These are phyloP conservation scores for Girardia tigrina DNA, from an alignment of 2,888 invertebrate genomes.

Conservation along the genomic window DNA sequence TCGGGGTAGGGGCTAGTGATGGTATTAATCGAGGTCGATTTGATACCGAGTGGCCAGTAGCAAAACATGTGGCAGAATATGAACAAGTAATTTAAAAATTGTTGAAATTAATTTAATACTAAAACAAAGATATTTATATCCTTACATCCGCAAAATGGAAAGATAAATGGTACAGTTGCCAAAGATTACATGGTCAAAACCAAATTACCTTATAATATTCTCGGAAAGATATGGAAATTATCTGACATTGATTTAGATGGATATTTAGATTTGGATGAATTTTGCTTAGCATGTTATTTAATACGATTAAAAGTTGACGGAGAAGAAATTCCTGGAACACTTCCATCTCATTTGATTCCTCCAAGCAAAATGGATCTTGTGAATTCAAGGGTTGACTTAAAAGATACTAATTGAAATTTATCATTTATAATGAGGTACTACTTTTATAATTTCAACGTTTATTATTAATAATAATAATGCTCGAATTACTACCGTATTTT, in stretches of 20 bases:
- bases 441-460: no score
- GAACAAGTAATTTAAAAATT: conserved; percentile 57
- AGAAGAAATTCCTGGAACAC: conserved; percentile 37
- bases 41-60: conserved; percentile 80
- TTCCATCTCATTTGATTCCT: conserved; percentile 38
- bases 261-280: conserved; percentile 83
- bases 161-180: conserved; percentile 67
- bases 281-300: conserved; percentile 83
- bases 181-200: conserved; percentile 86
- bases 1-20: conserved; percentile 55
- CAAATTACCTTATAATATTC: conserved; percentile 85
- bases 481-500: no score
- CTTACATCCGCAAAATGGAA: conserved; percentile 30
- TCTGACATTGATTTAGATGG: conserved; percentile 91
- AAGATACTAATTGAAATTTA: no score
- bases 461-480: no score
- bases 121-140: neutral
- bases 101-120: neutral
- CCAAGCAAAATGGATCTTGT: conserved; percentile 35
- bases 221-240: conserved; percentile 89
- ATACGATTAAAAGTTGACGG: conserved; percentile 47
- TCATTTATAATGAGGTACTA: no score
- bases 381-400: neutral
- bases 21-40: conserved; percentile 76
- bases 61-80: conserved; percentile 69